These are phyloP conservation scores for Nothobranchius kuhntae DNA, from an alignment of 2,113 vertebrate species.

Conservation along the genomic window DNA sequence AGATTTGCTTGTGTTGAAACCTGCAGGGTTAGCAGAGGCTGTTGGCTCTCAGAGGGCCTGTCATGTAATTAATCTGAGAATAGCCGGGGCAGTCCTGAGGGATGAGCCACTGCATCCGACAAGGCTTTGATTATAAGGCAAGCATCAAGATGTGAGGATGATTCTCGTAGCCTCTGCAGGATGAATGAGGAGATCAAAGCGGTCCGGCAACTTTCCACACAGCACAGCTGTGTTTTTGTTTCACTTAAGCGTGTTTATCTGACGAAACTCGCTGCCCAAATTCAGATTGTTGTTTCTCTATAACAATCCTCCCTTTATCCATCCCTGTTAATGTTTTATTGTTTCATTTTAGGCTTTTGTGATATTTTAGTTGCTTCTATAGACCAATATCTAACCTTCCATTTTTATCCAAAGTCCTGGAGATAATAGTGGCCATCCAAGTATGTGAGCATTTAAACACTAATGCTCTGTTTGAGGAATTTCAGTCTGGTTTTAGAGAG, in stretches of 20 bases:
- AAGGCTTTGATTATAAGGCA: constrained; percentile 52
- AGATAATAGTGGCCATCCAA: too few species aligned
- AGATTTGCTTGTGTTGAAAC: constrained; percentile 39
- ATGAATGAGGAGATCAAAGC: constrained; percentile 60
- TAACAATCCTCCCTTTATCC: constrained; percentile 41
- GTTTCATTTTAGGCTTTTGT: too few species aligned
- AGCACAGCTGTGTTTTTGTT: constrained; percentile 53
- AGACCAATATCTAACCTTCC: too few species aligned
- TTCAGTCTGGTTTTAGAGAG: too few species aligned
- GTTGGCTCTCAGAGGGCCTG: constrained; percentile 41
- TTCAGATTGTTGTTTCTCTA: constrained; percentile 48
- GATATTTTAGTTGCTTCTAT: too few species aligned
- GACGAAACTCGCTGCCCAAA: constrained; percentile 48
- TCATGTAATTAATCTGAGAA: constrained; percentile 64
- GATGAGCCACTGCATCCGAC: constrained; percentile 48
- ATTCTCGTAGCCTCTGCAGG: constrained; percentile 47
- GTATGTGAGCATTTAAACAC: too few species aligned
- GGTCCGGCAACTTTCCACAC: constrained; percentile 37
- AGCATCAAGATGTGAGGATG: constrained; percentile 55
- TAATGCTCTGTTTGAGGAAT: too few species aligned
- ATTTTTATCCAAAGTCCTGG: too few species aligned
- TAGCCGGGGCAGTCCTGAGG: constrained; percentile 39
- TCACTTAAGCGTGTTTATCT: constrained; percentile 64
- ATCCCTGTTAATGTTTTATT: too few species aligned
- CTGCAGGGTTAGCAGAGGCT: constrained; percentile 52